phyloP scores from a whole-genome alignment of 2,888 invertebrate genomes.

The Zaprionus bogoriensis region DNA sequence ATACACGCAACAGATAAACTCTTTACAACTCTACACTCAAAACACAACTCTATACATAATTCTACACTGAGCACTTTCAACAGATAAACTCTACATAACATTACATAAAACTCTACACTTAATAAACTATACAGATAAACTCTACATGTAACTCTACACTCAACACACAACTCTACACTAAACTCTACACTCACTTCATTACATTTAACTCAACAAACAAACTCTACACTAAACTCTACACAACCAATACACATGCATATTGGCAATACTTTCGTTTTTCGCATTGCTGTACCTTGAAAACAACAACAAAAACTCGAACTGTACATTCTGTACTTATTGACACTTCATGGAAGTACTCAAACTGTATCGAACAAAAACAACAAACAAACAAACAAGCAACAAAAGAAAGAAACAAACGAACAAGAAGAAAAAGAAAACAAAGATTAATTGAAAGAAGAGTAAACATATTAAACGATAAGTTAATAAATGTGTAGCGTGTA shows the following conservation, averaged over 20 bases:
- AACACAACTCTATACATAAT: not conserved
- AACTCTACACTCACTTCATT: too few species aligned
- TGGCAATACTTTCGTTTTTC: conserved; percentile 69
- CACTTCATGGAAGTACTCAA: conserved; percentile 69
- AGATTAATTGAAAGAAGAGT: conserved; percentile 25
- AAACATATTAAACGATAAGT: conserved; percentile 67
- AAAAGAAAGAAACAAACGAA: conserved; percentile 4
- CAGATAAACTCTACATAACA: not conserved
- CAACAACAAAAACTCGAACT: conserved; percentile 44
- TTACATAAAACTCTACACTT: not conserved
- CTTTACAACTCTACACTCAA: too few species aligned
- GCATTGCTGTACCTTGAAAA: conserved; percentile 73
- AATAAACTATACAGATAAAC: not conserved
- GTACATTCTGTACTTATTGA: conserved; percentile 70
- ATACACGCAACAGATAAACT: too few species aligned
- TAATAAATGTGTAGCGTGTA: conserved; percentile 75
- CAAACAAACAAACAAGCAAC: conserved; percentile 26
- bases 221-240: not conserved
- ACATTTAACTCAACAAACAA: not conserved
- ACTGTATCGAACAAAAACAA: conserved; percentile 36
- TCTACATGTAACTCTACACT: not conserved
- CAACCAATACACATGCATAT: conserved; percentile 41
- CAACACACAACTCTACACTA: not conserved
- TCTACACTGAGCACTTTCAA: not conserved
- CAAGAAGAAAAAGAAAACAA: not conserved